These are phyloP conservation scores for Tinea trinotella DNA, from an alignment of 2,888 invertebrate species.

Conservation along the genomic window DNA sequence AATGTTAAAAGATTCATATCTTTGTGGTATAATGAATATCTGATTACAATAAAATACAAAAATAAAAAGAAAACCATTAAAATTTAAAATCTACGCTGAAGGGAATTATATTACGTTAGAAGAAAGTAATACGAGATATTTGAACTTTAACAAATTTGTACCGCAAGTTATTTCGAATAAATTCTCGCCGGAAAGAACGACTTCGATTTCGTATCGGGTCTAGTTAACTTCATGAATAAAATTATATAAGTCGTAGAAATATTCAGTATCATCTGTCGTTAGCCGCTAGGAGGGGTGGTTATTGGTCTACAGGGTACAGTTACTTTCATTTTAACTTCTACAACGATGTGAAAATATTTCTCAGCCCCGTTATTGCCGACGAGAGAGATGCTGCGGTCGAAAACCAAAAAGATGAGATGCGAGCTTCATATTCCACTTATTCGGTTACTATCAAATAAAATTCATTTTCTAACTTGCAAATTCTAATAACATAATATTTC, in stretches of 20 bases:
- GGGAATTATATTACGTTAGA: neutral
- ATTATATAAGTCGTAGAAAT: conserved; percentile 56
- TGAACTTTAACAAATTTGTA: neutral
- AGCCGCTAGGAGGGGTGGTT: conserved; percentile 35
- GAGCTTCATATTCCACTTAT: neutral
- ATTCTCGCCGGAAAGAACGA: neutral
- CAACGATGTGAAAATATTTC: conserved; percentile 71
- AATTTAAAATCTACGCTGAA: no score
- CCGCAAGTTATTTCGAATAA: conserved; percentile 9
- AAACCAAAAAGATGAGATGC: conserved; percentile 22
- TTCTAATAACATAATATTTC: no score
- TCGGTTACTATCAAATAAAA: conserved; percentile 5
- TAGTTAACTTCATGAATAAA: conserved; percentile 52
- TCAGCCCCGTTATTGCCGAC: conserved; percentile 60
- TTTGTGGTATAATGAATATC: no score
- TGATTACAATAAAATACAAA: neutral
- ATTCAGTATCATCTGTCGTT: conserved; percentile 53
- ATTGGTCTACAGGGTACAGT: conserved; percentile 62
- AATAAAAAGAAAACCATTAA: neutral
- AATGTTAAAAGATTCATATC: no score
- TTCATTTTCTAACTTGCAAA: neutral
- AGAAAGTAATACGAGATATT: neutral
- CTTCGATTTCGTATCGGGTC: conserved; percentile 2
- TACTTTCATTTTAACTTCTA: conserved; percentile 69
- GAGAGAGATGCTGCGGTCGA: conserved; percentile 48